phyloP scores from a whole-genome alignment of 2,888 invertebrate genomes.

The Acronicta aceris region DNA sequence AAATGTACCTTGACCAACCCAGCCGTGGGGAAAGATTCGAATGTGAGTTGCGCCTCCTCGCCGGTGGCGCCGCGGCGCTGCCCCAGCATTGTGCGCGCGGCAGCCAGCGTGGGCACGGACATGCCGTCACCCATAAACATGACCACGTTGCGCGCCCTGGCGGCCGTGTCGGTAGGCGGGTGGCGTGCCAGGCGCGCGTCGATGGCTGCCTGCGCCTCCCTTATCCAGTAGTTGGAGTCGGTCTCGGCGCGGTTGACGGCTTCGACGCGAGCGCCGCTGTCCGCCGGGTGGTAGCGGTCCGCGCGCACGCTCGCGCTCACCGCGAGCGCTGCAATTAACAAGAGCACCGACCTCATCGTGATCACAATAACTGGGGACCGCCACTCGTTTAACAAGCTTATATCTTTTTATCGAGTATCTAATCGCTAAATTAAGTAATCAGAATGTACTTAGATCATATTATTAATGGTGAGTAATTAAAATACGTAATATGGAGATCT shows the following conservation, averaged over 20 bases:
- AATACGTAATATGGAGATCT: too few relatives aligned
- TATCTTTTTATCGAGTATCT: slow-evolving; percentile 28
- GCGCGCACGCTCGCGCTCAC: slow-evolving; percentile 13
- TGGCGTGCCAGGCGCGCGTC: slow-evolving; percentile 64
- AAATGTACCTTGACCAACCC: slow-evolving; percentile 90
- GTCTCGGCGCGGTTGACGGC: slow-evolving; percentile 41
- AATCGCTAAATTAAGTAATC: slow-evolving; percentile 19
- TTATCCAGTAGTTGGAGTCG: slow-evolving; percentile 77
- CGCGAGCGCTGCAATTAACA: slow-evolving; percentile 7
- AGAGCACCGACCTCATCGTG: slow-evolving; percentile 24
- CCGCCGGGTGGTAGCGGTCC: slow-evolving; percentile 49
- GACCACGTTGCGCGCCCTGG: slow-evolving; percentile 87
- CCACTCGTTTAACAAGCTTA: slow-evolving; percentile 13
- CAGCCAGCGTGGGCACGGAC: slow-evolving; percentile 92
- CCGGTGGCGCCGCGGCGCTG: slow-evolving; percentile 87
- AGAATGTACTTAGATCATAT: slow-evolving; percentile 3
- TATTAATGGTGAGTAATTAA: too few relatives aligned
- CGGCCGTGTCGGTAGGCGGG: slow-evolving; percentile 9
- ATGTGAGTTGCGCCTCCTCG: slow-evolving; percentile 89
- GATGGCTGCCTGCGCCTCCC: slow-evolving; percentile 77
- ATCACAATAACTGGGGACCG: slow-evolving; percentile 10
- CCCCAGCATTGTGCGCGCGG: slow-evolving; percentile 90
- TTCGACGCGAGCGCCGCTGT: background rate
- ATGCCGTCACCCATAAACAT: slow-evolving; percentile 94
- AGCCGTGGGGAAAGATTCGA: slow-evolving; percentile 90